A percentile compares a stretch with the other conserved stretches of the same genome.
These are phyloP conservation scores for Acestrorhynchus altus DNA, from an alignment of 2,797 vertebrate species.

Conservation along the genomic window DNA sequence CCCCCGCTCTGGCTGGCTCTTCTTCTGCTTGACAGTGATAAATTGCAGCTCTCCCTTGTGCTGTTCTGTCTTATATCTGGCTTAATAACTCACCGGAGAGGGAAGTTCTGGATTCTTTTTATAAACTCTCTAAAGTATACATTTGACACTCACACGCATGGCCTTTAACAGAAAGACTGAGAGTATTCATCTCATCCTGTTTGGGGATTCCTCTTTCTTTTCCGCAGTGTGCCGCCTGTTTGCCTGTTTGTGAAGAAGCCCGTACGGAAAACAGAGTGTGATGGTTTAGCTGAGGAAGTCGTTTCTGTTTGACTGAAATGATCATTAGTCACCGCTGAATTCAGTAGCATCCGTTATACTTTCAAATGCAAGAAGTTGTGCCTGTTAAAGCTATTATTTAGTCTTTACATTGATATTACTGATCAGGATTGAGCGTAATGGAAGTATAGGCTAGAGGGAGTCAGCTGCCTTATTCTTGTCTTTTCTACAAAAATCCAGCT, in stretches of 20 bases:
- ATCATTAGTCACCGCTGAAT: not conserved
- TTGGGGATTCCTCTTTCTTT: not conserved
- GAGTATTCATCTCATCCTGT: not conserved
- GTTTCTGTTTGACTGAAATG: not conserved
- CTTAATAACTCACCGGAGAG: conserved; percentile 38
- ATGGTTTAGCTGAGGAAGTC: not conserved
- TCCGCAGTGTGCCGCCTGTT: not conserved
- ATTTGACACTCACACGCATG: conserved; percentile 3
- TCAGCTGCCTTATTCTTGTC: not conserved
- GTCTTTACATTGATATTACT: not conserved
- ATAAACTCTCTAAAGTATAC: conserved; percentile 23
- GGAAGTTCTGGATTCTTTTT: conserved; percentile 40
- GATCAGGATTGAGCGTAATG: not conserved
- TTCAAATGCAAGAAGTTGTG: too few relatives aligned
- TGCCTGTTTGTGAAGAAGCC: not conserved
- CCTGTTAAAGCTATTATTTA: not conserved
- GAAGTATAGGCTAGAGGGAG: not conserved
- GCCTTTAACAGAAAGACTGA: not conserved
- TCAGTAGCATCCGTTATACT: not conserved
- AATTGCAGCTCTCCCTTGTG: conserved; percentile 49
- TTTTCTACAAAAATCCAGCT: not conserved
- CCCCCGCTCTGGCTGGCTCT: not conserved
- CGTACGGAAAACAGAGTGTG: not conserved
- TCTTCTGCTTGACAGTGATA: conserved; percentile 43
- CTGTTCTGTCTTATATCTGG: conserved; percentile 54